These are phyloP conservation scores for Eueides isabella DNA, from an alignment of 1,140 invertebrate species.

Conservation along the genomic window DNA sequence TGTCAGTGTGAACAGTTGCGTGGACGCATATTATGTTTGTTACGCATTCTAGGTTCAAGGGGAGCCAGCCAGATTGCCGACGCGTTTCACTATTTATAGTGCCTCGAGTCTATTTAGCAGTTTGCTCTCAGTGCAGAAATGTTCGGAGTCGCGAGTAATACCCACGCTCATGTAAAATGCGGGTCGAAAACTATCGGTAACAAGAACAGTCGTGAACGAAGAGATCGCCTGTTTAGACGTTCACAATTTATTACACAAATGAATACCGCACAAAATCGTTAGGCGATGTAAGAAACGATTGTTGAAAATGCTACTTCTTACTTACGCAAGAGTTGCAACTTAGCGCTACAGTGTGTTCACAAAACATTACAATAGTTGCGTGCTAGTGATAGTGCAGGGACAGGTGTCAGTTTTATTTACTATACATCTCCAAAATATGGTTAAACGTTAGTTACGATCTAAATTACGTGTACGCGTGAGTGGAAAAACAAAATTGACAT, in stretches of 20 bases:
- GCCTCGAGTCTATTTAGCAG: slow-evolving; percentile 73
- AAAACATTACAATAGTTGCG: slow-evolving; percentile 51
- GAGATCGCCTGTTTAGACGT: slow-evolving; percentile 9
- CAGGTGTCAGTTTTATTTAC: slow-evolving; percentile 29
- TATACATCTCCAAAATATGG: slow-evolving; percentile 23
- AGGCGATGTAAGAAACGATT: slow-evolving; percentile 63
- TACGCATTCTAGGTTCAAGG: slow-evolving; percentile 78
- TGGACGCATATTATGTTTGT: slow-evolving; percentile 68
- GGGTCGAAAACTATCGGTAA: slow-evolving; percentile 23
- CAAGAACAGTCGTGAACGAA: slow-evolving; percentile 20
- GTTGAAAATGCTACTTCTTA: slow-evolving; percentile 44
- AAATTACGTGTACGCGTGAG: slow-evolving; percentile 53
- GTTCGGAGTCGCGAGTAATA: slow-evolving; percentile 70
- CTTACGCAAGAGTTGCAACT: slow-evolving; percentile 72
- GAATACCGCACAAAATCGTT: slow-evolving; percentile 55
- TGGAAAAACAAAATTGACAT: slow-evolving; percentile 80
- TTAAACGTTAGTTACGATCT: slow-evolving; percentile 21
- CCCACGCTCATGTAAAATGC: slow-evolving; percentile 46
- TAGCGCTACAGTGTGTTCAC: slow-evolving; percentile 58
- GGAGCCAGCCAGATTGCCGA: slow-evolving; percentile 75
- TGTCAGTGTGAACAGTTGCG: slow-evolving; percentile 77
- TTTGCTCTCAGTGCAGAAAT: slow-evolving; percentile 76
- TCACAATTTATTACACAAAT: slow-evolving; percentile 40
- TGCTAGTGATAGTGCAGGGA: slow-evolving; percentile 40
- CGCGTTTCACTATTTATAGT: slow-evolving; percentile 80